Evolutionary conservation across 2,888 invertebrate genomes (phyloP), one percentile per base, ranked within the genome.

Genomic region (Xestia xanthographa): DNA sequence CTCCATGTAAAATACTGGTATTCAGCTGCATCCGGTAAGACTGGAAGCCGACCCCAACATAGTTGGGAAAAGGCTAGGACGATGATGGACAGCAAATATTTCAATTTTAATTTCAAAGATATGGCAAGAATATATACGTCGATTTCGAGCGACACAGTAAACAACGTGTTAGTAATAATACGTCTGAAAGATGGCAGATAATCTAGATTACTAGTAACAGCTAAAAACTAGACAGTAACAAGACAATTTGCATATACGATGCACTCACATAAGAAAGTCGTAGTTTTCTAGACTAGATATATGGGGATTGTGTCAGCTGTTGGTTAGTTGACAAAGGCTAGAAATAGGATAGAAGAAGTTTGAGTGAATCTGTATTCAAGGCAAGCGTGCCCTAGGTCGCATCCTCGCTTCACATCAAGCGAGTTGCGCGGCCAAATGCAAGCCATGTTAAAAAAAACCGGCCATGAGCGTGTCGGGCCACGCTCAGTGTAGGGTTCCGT

Each of bases 221-320:
- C n/a, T 73, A 56, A 75, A 83, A 73, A 84, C 73, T 68, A 81
- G 84, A 84, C 81, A 73, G 84, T 71, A 79, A 84, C 84, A 62
- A 26, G 8, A 29, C 72, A 63, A 69, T 84, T 73, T 73, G 62
- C 84, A 81, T 84, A 73, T n/a, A 65, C 38, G 41, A 50, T 80
- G 58, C 58, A 65, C 69, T 50, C 62, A 20, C 1, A 12, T 14
- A 53, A 41, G 82, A 82, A 79, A 83, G 82, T 73, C 45, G 45
- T 1, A 20, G 63, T 72, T 79, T 72, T 67, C 41, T 71, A 65
- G 26, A 11, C 34, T n/a, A 22, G 48, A 0, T 22, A 0, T 22
- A 50, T 14, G 45, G 22, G 53, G n/a, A 43, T 29, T 53, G 45
- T 56, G 9, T 29, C 22, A 34, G 34, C 5, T 41, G 14, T 11